phyloP scores from a whole-genome alignment of 35 echinoderm and acorn worm species.

The Diadema setosum region DNA sequence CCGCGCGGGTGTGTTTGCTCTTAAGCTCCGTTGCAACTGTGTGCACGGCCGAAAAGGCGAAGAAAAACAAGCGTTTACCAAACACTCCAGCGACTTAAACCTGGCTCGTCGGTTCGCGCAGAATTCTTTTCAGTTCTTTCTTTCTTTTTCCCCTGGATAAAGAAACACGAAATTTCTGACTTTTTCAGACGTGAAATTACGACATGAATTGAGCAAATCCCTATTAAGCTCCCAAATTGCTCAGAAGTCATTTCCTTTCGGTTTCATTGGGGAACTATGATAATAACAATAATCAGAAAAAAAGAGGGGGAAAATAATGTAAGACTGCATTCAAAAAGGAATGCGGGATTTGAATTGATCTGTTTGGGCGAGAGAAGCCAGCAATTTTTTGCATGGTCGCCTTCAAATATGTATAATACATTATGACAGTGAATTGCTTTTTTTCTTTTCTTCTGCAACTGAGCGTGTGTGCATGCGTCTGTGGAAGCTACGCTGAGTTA shows the following conservation, averaged over 20 bases:
- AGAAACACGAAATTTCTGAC: neutral
- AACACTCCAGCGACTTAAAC: too few relatives aligned
- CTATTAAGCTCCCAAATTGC: neutral
- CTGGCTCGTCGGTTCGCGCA: too few relatives aligned
- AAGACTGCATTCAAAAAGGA: neutral
- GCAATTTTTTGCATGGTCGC: neutral
- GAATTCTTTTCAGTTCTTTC: too few relatives aligned
- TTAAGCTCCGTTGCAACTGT: too few relatives aligned
- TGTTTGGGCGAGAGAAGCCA: neutral
- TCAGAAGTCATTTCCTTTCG: neutral
- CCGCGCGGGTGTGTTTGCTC: too few relatives aligned
- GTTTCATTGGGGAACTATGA: too few relatives aligned
- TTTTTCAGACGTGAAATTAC: neutral
- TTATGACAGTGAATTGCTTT: too few relatives aligned
- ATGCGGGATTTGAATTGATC: neutral
- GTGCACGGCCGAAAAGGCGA: too few relatives aligned
- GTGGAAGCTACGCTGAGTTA: too few relatives aligned
- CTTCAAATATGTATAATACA: neutral
- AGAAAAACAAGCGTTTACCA: too few relatives aligned
- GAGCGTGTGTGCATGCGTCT: too few relatives aligned
- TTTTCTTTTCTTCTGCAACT: too few relatives aligned
- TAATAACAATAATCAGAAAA: neutral
- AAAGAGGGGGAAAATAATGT: neutral
- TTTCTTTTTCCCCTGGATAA: neutral
- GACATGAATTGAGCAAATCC: neutral